phyloP scores from a whole-genome alignment of 35 echinoderm and acorn worm genomes.

The Holothuria glaberrima region DNA sequence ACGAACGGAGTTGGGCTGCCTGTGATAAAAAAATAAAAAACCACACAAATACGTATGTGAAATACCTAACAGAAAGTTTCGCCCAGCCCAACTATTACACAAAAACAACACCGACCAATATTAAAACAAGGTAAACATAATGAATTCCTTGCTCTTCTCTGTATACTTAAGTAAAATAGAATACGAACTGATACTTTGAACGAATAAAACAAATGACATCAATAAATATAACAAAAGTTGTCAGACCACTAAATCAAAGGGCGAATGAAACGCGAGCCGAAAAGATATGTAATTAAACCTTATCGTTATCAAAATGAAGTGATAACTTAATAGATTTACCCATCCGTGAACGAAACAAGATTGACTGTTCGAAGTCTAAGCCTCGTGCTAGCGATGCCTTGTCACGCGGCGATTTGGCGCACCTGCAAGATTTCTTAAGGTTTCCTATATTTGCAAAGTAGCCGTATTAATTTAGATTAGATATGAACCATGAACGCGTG shows the following conservation, averaged over 20 bases:
- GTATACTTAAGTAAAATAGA: neutral
- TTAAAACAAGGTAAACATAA: neutral
- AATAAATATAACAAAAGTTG: too few species aligned
- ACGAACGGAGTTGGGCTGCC: too few species aligned
- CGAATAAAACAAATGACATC: too few species aligned
- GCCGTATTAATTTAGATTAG: too few species aligned
- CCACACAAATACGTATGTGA: neutral
- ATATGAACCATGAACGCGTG: too few species aligned
- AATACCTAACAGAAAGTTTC: neutral
- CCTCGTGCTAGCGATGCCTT: too few species aligned
- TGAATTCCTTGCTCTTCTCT: neutral
- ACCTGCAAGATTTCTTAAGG: too few species aligned
- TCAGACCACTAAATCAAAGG: neutral
- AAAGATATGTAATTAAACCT: slow-evolving; percentile 36
- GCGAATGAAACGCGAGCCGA: neutral
- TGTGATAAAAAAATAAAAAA: too few species aligned
- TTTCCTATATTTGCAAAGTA: too few species aligned
- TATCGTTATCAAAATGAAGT: slow-evolving; percentile 2
- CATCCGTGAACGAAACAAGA: slow-evolving; percentile 8
- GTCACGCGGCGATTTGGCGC: too few species aligned
- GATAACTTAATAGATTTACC: slow-evolving; percentile 36
- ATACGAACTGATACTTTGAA: too few species aligned
- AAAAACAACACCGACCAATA: neutral
- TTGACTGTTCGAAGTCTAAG: too few species aligned
- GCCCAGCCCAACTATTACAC: neutral